Conservation (phyloP, 2,888 invertebrate species). For the Drosophila silvestris region DNA sequence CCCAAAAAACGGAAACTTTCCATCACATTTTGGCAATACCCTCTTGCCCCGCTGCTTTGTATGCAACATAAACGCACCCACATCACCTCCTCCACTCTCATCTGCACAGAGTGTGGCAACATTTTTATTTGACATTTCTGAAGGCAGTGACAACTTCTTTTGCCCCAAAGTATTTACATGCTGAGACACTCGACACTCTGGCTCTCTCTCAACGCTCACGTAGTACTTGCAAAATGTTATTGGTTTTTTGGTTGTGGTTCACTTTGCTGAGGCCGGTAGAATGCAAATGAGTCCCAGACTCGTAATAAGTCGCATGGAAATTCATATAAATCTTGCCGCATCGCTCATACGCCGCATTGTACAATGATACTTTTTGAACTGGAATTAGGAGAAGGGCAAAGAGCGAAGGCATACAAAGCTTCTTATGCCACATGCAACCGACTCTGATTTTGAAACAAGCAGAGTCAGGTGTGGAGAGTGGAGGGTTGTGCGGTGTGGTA, state of each 20-base stretch:
- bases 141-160: conserved; percentile 74
- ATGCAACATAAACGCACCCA: conserved; percentile 10
- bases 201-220: neutral
- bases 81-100: neutral
- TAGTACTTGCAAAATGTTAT: conserved; percentile 62
- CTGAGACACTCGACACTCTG: conserved; percentile 9
- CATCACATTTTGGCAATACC: conserved; percentile 25
- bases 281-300: conserved; percentile 49
- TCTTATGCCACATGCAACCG: conserved; percentile 40
- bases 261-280: conserved; percentile 62
- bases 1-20: conserved; percentile 66
- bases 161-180: conserved; percentile 68
- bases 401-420: conserved; percentile 39
- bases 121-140: conserved; percentile 75
- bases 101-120: conserved; percentile 31
- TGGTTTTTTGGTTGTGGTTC: conserved; percentile 48
- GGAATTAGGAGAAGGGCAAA: neutral
- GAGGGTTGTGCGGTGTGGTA: neutral
- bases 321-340: conserved; percentile 66
- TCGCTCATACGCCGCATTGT: conserved; percentile 49
- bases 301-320: conserved; percentile 43
- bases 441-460: conserved; percentile 16
- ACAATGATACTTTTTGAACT: conserved; percentile 8
- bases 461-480: conserved; percentile 3
- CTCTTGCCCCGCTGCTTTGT: conserved; percentile 49